A percentile compares a stretch with the other conserved stretches of the same genome.
phyloP scores from a whole-genome alignment of 2,888 invertebrate species.

The Andrena camellia region DNA sequence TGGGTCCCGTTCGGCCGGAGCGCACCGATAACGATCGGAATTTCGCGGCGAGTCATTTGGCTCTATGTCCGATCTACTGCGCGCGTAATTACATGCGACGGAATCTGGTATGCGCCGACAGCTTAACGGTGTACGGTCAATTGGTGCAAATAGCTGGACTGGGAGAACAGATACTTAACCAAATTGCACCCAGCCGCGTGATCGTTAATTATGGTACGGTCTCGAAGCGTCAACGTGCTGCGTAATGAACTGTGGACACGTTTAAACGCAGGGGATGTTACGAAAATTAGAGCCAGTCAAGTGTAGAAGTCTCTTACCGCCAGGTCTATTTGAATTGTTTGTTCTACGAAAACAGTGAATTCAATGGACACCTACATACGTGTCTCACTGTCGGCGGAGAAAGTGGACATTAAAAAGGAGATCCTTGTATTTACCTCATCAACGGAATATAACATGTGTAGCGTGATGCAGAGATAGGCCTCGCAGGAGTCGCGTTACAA shows the following conservation, averaged over 20 bases:
- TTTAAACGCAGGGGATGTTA: background rate
- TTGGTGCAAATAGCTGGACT: conserved; percentile 36
- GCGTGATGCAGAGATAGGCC: background rate
- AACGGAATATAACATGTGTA: background rate
- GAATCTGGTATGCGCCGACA: conserved; percentile 40
- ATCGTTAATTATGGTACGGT: conserved; percentile 13
- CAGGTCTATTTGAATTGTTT: background rate
- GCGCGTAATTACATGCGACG: conserved; percentile 41
- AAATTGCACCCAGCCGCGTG: conserved; percentile 33
- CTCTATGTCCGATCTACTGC: conserved; percentile 32
- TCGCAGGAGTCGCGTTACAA: background rate
- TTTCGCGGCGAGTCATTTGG: conserved; percentile 36
- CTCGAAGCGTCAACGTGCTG: conserved; percentile 7
- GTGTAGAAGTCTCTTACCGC: background rate
- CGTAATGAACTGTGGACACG: conserved; percentile 25
- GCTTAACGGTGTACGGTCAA: conserved; percentile 45
- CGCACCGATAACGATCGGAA: conserved; percentile 49
- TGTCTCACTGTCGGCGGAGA: background rate
- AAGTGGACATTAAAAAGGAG: background rate
- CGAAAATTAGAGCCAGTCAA: background rate
- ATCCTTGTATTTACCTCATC: background rate
- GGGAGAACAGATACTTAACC: conserved; percentile 36
- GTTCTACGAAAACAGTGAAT: background rate
- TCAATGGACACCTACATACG: background rate
- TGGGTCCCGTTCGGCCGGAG: conserved; percentile 20